phyloP scores from a whole-genome alignment of 92 coral and sea anemone species.

The Phenganax marumi region DNA sequence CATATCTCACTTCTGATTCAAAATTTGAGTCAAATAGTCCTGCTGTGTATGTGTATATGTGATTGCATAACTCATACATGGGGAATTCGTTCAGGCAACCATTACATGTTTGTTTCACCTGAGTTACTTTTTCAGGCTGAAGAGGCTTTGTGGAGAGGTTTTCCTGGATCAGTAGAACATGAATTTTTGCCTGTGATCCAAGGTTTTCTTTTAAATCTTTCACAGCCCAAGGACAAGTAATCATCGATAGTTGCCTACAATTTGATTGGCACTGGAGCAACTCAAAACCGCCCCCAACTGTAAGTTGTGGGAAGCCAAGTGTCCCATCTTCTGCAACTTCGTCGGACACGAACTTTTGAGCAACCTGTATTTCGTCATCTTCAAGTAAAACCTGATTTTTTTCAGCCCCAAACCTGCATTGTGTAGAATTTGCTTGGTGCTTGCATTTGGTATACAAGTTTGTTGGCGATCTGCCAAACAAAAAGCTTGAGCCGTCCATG shows the following conservation, averaged over 20 bases:
- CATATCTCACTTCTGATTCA: constrained; percentile 16
- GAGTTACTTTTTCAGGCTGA: constrained; percentile 39
- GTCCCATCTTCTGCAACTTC: constrained; percentile 24
- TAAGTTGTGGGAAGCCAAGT: constrained; percentile 26
- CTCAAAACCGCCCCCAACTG: constrained; percentile 63
- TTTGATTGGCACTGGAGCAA: constrained; percentile 61
- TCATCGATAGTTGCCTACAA: constrained; percentile 53
- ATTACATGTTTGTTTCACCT: constrained; percentile 52
- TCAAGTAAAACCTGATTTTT: constrained; percentile 36
- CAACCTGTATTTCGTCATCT: constrained; percentile 21
- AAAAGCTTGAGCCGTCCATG: constrained; percentile 42
- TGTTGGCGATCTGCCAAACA: constrained; percentile 43
- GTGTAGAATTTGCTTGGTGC: constrained; percentile 32
- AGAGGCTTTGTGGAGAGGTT: constrained; percentile 52
- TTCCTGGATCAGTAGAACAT: constrained; percentile 53
- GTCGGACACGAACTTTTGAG: constrained; percentile 30
- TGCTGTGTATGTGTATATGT: constrained; percentile 32
- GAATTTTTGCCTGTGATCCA: constrained; percentile 54
- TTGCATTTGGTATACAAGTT: constrained; percentile 1
- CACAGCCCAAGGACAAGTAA: constrained; percentile 52
- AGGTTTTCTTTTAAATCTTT: constrained; percentile 53
- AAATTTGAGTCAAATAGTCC: constrained; percentile 16
- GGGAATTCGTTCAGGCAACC: constrained; percentile 43
- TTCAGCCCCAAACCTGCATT: constrained; percentile 46
- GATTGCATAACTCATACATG: constrained; percentile 49